Evolutionary conservation across 2,888 invertebrate species (phyloP).

Genomic region (Perizoma affinitatum): DNA sequence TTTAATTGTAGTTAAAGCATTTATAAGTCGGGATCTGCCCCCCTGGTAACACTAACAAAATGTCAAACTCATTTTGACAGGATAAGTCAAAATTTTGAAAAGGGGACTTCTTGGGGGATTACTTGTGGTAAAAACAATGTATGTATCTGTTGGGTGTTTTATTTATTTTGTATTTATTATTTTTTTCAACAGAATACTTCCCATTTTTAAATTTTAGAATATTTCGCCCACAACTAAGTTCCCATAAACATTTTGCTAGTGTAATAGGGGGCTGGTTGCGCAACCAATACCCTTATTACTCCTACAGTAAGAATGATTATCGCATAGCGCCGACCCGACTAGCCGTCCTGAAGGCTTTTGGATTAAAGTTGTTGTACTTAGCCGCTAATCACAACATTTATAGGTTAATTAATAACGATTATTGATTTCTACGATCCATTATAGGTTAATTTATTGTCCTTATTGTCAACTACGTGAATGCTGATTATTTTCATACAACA

Average conservation of each 20-base stretch:
- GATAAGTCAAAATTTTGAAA: no score
- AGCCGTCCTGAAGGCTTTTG: conserved; percentile 82
- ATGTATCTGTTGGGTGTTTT: no score
- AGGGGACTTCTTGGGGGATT: no score
- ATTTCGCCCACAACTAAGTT: no score
- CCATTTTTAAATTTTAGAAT: no score
- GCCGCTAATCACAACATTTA: conserved; percentile 78
- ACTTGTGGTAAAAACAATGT: no score
- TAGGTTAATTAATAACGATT: conserved; percentile 33
- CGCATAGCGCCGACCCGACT: conserved; percentile 59
- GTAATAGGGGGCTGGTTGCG: conserved; percentile 47
- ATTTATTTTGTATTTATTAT: no score
- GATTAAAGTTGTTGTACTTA: conserved; percentile 64
- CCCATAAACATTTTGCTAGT: no score
- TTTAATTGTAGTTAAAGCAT: conserved; percentile 82
- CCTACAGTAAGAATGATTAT: conserved; percentile 25
- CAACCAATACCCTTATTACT: conserved; percentile 34
- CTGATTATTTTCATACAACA: conserved; percentile 7
- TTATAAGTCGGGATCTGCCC: conserved; percentile 59
- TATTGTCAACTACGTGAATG: conserved; percentile 17
- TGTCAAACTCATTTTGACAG: no score
- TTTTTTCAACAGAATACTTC: no score
- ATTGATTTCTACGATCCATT: conserved; percentile 31
- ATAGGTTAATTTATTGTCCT: conserved; percentile 26
- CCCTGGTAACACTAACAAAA: no score